Percentiles rank a stretch among this genome's conserved stretches.
Evolutionary conservation across 2,113 vertebrate genomes (phyloP).

Genomic region (Hippocampus barbouri): DNA sequence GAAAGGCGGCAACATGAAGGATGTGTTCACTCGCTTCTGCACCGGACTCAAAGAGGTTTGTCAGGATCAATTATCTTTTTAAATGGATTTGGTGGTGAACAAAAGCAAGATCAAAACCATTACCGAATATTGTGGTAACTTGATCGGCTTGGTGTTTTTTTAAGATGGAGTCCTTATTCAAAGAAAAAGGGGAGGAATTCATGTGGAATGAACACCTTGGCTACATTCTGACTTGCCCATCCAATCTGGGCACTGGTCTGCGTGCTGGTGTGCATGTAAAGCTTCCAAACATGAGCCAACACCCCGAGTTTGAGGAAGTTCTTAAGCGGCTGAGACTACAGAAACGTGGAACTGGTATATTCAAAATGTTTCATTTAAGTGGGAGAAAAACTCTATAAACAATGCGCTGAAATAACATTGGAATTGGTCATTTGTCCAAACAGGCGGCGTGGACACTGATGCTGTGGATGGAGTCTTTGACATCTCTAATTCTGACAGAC

Average conservation of each 20-base stretch:
- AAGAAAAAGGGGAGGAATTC: conserved; percentile 7
- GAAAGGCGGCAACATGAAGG: conserved; percentile 12
- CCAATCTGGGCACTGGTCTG: not conserved
- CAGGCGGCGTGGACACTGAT: conserved; percentile 7
- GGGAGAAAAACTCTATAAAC: not conserved
- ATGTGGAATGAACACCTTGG: conserved; percentile 11
- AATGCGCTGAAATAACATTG: not conserved
- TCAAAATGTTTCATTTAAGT: not conserved
- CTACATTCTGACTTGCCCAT: conserved; percentile 5
- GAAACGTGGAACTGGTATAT: conserved; percentile 8
- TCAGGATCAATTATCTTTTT: not conserved
- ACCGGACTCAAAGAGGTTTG: conserved; percentile 6
- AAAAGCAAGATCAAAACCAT: not conserved
- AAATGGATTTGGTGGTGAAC: not conserved
- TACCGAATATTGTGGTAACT: not conserved
- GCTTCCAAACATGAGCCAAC: not conserved
- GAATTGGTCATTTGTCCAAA: not conserved
- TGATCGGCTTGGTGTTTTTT: not conserved
- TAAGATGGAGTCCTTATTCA: conserved; percentile 4
- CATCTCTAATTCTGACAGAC: conserved; percentile 1
- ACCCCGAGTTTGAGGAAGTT: not conserved
- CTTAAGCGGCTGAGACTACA: not conserved
- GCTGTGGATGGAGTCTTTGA: conserved; percentile 8
- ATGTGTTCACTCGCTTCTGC: conserved; percentile 8
- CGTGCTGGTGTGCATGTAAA: conserved; percentile 4